Base-by-base conservation (phyloP, 2,888 invertebrate genomes). In the Sericinus montela region DNA sequence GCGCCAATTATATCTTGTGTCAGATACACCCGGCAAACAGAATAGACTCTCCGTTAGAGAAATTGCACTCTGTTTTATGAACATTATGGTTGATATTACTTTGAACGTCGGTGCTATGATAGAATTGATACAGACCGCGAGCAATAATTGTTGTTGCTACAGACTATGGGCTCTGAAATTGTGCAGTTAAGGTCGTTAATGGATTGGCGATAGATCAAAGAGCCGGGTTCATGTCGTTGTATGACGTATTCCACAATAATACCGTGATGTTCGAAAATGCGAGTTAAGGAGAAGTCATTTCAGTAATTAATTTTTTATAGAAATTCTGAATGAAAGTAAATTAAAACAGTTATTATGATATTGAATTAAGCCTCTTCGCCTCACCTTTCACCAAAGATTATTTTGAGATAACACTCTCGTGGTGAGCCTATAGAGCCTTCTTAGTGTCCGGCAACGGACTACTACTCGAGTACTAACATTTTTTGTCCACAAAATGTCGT, bases 1-100 rank as follows among this genome's bases (percentile, higher is more conserved):
- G 72, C 81, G 78, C 76, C 84, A 86, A 85, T 86, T 85, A 84
- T 80, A 78, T 67, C 77, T 72, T 66, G 70, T 78, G 80, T 81
- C 82, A 83, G 75, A 79, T 67, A 77, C 81, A 81, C 72, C 69
- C 74, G 70, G 65, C 58, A 63, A 67, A 56, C 52, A 55, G 53
- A 29, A 50, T 50, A 43, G 53, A 48, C 47, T 53, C 34, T 1
- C 28, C n/a, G 25, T 34, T 25, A 32, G 11, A 3, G 14, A 8
- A 39, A 19, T n/a, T 41, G 9, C 36, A 48, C 51, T 34, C 19
- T 53, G 30, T 14, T 0, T 0, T n/a, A 9, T 3, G 15, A 1
- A 8, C 7, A 51, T n/a, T 49, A 55, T 39, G 41, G 30, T 39
- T n/a, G 23, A 35, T 51, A 28, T 39, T 51, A 16, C 48, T 44